Conservation (phyloP, 1,140 invertebrate species). For the Diorhabda carinulata region DNA sequence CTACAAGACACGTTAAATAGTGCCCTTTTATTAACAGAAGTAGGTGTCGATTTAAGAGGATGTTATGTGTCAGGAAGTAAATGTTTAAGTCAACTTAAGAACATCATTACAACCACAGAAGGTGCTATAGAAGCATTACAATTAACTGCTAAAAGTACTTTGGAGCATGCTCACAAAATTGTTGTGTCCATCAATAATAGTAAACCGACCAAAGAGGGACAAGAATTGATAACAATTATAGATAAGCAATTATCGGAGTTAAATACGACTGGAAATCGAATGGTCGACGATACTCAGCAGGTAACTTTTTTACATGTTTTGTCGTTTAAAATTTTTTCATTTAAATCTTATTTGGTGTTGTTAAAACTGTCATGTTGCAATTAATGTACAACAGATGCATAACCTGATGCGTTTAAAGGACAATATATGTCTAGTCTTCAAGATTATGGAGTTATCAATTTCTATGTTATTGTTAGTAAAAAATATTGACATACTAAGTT, state of each 20-base stretch:
- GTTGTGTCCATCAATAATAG: constrained; percentile 13
- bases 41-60: constrained; percentile 45
- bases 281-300: constrained; percentile 9
- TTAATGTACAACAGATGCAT: too few species aligned
- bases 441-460: too few species aligned
- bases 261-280: constrained; percentile 1
- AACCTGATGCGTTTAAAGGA: too few species aligned
- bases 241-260: constrained; percentile 12
- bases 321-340: too few species aligned
- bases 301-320: background rate
- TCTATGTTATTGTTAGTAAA: too few species aligned
- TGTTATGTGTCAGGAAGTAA: constrained; percentile 40
- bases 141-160: constrained; percentile 33
- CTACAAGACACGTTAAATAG: constrained; percentile 38
- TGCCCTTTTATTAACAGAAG: constrained; percentile 44
- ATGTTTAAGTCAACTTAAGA: constrained; percentile 43
- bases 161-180: constrained; percentile 40
- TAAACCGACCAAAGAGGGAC: background rate
- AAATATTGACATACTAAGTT: too few species aligned
- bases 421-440: too few species aligned
- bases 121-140: constrained; percentile 37
- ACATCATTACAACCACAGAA: constrained; percentile 33
- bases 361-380: too few species aligned
- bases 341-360: too few species aligned
- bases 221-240: background rate